Base-by-base conservation (phyloP, 2,888 invertebrate genomes). In the Laothoe populi region DNA sequence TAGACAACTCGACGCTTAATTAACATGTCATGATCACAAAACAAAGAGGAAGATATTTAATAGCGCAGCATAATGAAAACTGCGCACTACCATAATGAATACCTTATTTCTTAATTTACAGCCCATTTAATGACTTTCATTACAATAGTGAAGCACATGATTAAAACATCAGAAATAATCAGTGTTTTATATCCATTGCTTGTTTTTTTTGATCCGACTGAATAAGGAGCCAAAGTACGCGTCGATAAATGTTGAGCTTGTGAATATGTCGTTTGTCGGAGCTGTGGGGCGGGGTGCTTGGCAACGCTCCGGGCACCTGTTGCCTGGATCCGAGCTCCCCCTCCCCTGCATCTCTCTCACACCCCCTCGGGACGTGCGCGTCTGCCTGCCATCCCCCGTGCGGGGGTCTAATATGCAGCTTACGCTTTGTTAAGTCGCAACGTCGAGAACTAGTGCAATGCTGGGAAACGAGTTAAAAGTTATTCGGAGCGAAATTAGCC, bases 241-340 rank as follows among this genome's bases (percentile, higher is more conserved):
- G 19, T 53, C 53, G 19, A 53, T 53, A 31, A 19, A 53, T 19
- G 53, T 2, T 8, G 35, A 35, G 31, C 19, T 35, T 21, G 53
- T 19, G 35, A 53, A 53, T 45, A 53, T 11, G 10, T 31, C 31
- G 53, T 35, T 53, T 1, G 19, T 24, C n/a, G 21, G 16, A 46
- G 19, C 31, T 53, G 35, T 69, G 75, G 71, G 64, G 71, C 63
- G 64, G 65, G 67, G 64, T 67, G 72, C 74, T 66, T 74, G 70
- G 80, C 70, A 75, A 75, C 74, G 75, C 72, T 74, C 69, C 60
- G 62, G 72, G 78, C 78, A 85, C 83, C 84, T 84, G 85, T 83
- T 85, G 84, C 81, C 79, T 69, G 62, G 72, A 68, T 49, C 46
- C 64, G 63, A 60, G 57, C 61, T 35, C 19, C 23, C 62, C 40